phyloP scores from a whole-genome alignment of 2,888 invertebrate genomes.

The Eubasilissa splendida region DNA sequence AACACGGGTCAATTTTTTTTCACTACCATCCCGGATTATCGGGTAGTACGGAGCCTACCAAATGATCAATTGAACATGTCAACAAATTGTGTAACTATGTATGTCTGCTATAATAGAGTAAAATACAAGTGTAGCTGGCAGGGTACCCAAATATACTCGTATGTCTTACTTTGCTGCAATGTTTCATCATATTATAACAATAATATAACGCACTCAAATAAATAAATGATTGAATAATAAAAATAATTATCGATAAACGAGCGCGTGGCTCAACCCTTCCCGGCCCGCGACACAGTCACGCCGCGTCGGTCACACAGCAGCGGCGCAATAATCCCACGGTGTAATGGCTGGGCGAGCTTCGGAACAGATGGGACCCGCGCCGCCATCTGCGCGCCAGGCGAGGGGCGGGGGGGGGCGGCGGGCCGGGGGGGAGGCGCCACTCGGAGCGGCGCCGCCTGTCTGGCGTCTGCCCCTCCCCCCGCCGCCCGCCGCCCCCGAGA shows the following conservation, averaged over 20 bases:
- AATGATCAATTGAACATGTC: too few species aligned
- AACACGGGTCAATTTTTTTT: too few species aligned
- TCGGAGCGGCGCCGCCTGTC: slow-evolving; percentile 48
- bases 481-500: slow-evolving; percentile 23
- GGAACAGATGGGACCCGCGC: slow-evolving; percentile 34
- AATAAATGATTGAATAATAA: too few species aligned
- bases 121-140: too few species aligned
- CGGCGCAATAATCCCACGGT: slow-evolving; percentile 30
- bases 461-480: slow-evolving; percentile 41
- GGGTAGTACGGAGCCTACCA: too few species aligned
- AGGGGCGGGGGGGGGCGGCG: slow-evolving; percentile 32
- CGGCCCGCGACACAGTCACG: slow-evolving; percentile 22
- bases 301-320: slow-evolving; percentile 4
- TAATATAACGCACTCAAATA: too few species aligned
- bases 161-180: too few species aligned
- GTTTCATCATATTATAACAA: too few species aligned
- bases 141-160: too few species aligned
- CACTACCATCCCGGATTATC: too few species aligned
- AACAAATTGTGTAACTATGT: too few species aligned
- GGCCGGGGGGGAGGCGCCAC: slow-evolving; percentile 34
- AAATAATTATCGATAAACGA: too few species aligned
- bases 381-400: slow-evolving; percentile 27
- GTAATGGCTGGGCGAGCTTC: slow-evolving; percentile 18
- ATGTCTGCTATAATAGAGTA: not conserved
- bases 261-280: not conserved